Percentiles rank a stretch among this genome's conserved stretches.
Evolutionary conservation across 37 sponge, comb jelly and placozoan species (phyloP).

Genomic region (Lycopodina hypogea): DNA sequence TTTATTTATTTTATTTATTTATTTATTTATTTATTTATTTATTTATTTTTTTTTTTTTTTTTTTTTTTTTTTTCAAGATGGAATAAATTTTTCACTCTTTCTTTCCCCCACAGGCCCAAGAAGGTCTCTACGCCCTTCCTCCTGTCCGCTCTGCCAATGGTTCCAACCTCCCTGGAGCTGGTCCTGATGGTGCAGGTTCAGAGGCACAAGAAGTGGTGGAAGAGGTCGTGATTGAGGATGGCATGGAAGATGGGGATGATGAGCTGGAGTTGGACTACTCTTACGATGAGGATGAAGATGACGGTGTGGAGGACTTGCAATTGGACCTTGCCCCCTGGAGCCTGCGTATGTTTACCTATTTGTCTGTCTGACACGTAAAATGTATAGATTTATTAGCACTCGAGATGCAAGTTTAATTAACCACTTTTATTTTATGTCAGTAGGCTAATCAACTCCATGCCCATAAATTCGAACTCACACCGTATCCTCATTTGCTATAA

Average conservation of each 20-base stretch:
- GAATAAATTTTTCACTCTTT: too few relatives aligned
- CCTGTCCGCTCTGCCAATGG: background rate
- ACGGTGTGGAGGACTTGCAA: slow-evolving; percentile 46
- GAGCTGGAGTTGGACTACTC: slow-evolving; percentile 64
- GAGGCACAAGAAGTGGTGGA: slow-evolving; percentile 46
- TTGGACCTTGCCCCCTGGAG: slow-evolving; percentile 6
- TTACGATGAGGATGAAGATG: slow-evolving; percentile 68
- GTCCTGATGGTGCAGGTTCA: slow-evolving; percentile 24
- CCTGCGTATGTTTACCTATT: background rate
- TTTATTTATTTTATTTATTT: too few relatives aligned
- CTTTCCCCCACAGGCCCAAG: background rate
- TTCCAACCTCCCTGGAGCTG: background rate
- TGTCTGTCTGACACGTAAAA: background rate
- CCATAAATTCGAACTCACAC: too few relatives aligned
- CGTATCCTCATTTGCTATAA: too few relatives aligned
- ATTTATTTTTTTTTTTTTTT: background rate
- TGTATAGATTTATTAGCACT: too few relatives aligned
- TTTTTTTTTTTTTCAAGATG: too few relatives aligned
- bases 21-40: background rate
- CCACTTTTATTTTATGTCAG: too few relatives aligned
- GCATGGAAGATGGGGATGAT: slow-evolving; percentile 52
- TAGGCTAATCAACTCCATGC: too few relatives aligned
- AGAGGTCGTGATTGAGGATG: slow-evolving; percentile 63
- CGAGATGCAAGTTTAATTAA: too few relatives aligned
- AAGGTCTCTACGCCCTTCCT: background rate